phyloP scores from a whole-genome alignment of 2,797 vertebrate species.

The Prunella strophiata region DNA sequence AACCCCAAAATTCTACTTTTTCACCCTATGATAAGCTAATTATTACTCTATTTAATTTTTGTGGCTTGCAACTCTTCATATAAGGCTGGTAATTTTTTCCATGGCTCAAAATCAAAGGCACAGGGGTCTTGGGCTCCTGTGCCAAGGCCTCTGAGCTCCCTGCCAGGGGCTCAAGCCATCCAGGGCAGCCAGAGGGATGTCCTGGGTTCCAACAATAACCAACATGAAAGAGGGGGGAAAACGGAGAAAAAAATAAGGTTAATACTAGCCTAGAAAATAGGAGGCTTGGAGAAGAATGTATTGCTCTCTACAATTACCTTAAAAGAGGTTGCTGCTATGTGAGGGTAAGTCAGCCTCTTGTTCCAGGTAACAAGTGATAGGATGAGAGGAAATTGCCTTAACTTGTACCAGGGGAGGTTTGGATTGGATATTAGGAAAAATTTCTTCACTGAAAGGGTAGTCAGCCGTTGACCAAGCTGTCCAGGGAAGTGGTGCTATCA shows the following conservation, averaged over 20 bases:
- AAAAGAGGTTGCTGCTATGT: neutral
- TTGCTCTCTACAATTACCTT: neutral
- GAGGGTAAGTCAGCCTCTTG: neutral
- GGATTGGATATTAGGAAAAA: neutral
- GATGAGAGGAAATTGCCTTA: neutral
- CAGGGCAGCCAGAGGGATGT: too few relatives aligned
- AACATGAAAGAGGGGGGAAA: rapidly evolving
- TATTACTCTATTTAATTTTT: too few relatives aligned
- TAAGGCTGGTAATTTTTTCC: too few relatives aligned
- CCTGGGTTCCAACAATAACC: neutral
- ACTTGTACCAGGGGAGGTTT: neutral
- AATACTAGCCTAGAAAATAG: neutral
- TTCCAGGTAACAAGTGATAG: neutral
- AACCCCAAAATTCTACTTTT: too few relatives aligned
- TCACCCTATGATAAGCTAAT: too few relatives aligned
- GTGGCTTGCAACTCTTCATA: too few relatives aligned
- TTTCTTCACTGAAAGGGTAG: neutral
- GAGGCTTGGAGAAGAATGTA: neutral
- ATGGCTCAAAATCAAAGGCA: too few relatives aligned
- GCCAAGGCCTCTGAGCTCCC: too few relatives aligned
- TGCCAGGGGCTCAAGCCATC: too few relatives aligned
- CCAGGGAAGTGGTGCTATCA: neutral
- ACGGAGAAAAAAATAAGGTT: neutral
- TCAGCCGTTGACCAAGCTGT: neutral
- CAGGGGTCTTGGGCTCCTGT: too few relatives aligned